Percentiles rank a stretch among this genome's conserved stretches.
phyloP scores from a whole-genome alignment of 2,113 vertebrate genomes.

The Canis aureus region DNA sequence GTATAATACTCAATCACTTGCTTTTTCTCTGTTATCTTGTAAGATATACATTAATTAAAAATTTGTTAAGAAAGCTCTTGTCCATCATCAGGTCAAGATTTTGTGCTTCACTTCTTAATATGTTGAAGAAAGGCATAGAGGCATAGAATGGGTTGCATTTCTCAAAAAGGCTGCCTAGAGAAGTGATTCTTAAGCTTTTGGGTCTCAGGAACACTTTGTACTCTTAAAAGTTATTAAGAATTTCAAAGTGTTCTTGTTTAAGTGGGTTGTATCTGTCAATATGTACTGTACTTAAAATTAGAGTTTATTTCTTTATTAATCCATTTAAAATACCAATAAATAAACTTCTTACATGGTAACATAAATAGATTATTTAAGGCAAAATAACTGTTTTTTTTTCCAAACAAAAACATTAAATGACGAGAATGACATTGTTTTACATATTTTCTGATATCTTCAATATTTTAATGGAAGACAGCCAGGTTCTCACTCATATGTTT shows the following conservation, averaged over 20 bases:
- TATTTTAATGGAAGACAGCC: not conserved
- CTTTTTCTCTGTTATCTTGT: not conserved
- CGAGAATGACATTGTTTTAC: not conserved
- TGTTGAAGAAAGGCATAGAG: not conserved
- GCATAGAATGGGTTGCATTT: not conserved
- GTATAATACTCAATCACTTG: not conserved
- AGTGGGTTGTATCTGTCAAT: not conserved
- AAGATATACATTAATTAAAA: not conserved
- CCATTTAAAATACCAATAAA: not conserved
- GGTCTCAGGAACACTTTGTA: not conserved
- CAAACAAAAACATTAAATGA: not conserved
- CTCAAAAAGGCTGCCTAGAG: not conserved
- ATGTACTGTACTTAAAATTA: not conserved
- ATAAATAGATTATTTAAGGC: not conserved
- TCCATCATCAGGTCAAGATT: not conserved
- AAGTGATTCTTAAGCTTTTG: not conserved
- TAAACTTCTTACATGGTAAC: not conserved
- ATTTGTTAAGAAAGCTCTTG: not conserved
- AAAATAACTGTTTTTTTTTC: not conserved
- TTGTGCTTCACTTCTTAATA: not conserved
- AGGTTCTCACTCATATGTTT: not conserved
- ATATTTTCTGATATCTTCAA: not conserved
- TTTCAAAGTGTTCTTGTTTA: constrained; percentile 36
- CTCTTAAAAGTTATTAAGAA: not conserved
- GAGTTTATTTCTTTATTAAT: not conserved